Evolutionary conservation across 2,888 invertebrate species (phyloP), one percentile per base, ranked within the genome.

Genomic region (Alloplasta piceator): DNA sequence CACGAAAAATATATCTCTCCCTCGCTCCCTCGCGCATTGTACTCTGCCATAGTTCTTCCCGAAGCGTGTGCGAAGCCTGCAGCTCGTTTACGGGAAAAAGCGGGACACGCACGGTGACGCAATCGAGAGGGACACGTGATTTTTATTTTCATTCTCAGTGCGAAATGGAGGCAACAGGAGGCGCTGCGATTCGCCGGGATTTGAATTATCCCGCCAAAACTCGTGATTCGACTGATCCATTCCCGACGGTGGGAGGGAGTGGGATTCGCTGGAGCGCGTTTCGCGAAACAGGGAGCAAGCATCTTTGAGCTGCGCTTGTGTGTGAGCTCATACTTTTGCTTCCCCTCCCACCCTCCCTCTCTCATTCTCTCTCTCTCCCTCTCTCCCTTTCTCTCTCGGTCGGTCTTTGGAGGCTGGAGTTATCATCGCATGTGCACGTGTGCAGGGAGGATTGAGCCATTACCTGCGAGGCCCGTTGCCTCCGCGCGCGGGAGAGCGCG

Each of bases 401-500:
- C 26, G 1, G 26, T 26, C 26, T 26, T 26, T 26, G 26, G 75
- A 78, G 73, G 63, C 72, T 77, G 67, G 50, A 88, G 89, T 89
- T 91, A 91, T 91, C 91, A 88, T 89, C 90, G 85, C 89, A 88
- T 89, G 90, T 89, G 90, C 90, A 26, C 26, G 26, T 26, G 90
- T 89, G 90, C 89, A 87, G 16, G 75, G 75, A 75, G 89, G 89
- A 92, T 92, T 92, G 91, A 92, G 92, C 91, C 91, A 92, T 92
- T 92, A 92, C 91, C 90, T 89, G 90, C 86, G 90, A 89, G 89
- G 89, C 90, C 88, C 58, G 70, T 71, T 71, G 74, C 66, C 67
- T 75, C 39, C 56, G 67, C 70, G 43, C 56, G 60, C 41, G 39
- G 55, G 64, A 41, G 61, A 50, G 48, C 36, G 88, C 90, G 90